Percentiles rank a stretch among this genome's conserved stretches.
Evolutionary conservation across 2,113 vertebrate species (phyloP).

Genomic region (rabbit (Oryctolagus cuniculus)): mOryCun1.1 NC_091443.1:22368001-22368500

Average conservation of each 20-base stretch:
- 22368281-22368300: background rate
- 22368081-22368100: background rate
- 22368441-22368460: background rate
- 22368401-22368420: background rate
- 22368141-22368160: background rate
- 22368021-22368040: background rate
- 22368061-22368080: background rate
- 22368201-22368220: background rate
- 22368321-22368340: background rate
- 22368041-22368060: background rate
- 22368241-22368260: background rate
- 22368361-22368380: conserved; percentile 7
- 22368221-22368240: background rate
- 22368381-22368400: background rate
- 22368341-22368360: background rate
- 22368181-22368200: background rate
- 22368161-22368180: background rate
- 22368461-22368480: background rate
- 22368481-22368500: background rate
- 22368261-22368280: background rate
- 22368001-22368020: background rate
- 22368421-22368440: background rate
- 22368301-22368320: background rate
- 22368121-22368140: background rate
- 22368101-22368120: background rate